phyloP scores from a whole-genome alignment of 1,140 invertebrate species.

The Planococcus citri region DNA sequence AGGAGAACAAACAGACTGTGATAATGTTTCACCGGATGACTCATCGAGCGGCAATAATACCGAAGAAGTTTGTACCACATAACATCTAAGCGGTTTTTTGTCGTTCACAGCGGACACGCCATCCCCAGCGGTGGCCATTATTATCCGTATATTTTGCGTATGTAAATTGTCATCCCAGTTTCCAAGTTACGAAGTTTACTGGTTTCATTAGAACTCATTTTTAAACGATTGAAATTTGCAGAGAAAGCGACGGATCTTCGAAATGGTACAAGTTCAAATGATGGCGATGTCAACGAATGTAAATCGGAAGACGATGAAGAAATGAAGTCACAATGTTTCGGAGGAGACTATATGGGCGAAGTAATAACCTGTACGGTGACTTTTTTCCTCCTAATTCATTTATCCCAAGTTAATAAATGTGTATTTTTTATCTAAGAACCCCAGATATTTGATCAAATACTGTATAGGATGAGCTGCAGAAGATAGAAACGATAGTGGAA shows the following conservation, averaged over 20 bases:
- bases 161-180: conserved; percentile 31
- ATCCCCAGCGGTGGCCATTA: conserved; percentile 94
- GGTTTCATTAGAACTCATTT: background rate
- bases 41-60: conserved; percentile 34
- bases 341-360: conserved; percentile 94
- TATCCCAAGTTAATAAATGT: conserved; percentile 12
- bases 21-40: conserved; percentile 32
- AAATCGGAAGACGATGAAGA: conserved; percentile 93
- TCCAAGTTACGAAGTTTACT: background rate
- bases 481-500: conserved; percentile 98
- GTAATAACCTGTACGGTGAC: conserved; percentile 26
- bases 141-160: conserved; percentile 91
- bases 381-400: no score
- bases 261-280: conserved; percentile 98
- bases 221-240: no score
- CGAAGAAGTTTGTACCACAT: conserved; percentile 62
- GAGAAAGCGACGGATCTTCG: conserved; percentile 58
- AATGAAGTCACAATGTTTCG: conserved; percentile 95
- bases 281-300: conserved; percentile 90
- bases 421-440: conserved; percentile 29
- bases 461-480: conserved; percentile 82
- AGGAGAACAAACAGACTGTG: conserved; percentile 69
- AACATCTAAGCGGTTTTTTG: conserved; percentile 90
- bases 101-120: conserved; percentile 96
- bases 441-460: conserved; percentile 79